Conservation (phyloP, 2,888 invertebrate species). For the Falcaria lacertinaria region DNA sequence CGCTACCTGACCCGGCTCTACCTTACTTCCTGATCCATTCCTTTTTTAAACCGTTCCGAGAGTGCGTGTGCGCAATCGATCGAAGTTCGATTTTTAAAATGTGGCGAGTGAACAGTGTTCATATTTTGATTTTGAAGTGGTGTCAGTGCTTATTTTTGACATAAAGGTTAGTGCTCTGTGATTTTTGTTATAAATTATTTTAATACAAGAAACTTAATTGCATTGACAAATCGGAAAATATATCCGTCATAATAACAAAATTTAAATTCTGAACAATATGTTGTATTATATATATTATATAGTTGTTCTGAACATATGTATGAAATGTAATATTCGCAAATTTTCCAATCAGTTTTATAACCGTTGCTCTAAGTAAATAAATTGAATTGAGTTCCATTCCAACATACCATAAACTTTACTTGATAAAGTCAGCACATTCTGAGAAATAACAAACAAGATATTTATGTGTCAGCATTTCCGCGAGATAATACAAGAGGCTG, state of each 20-base stretch:
- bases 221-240: not conserved
- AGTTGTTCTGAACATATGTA: too few species aligned
- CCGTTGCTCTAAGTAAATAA: too few species aligned
- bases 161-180: constrained; percentile 3
- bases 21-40: constrained; percentile 75
- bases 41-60: constrained; percentile 57
- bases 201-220: too few species aligned
- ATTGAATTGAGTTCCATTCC: too few species aligned
- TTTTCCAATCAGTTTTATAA: too few species aligned
- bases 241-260: not conserved
- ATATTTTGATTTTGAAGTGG: not conserved
- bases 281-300: too few species aligned
- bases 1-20: constrained; percentile 72
- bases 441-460: constrained; percentile 57
- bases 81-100: constrained; percentile 30
- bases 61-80: constrained; percentile 68
- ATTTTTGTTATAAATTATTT: too few species aligned
- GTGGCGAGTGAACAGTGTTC: not conserved
- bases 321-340: too few species aligned
- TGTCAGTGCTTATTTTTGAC: not conserved
- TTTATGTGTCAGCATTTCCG: constrained; percentile 64
- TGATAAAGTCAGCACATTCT: constrained; percentile 50
- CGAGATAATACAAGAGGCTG: constrained; percentile 68
- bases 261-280: too few species aligned
- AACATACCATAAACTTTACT: constrained; percentile 33